These are phyloP conservation scores for Mohoua ochrocephala DNA, from an alignment of 2,113 vertebrate species.

Conservation along the genomic window DNA sequence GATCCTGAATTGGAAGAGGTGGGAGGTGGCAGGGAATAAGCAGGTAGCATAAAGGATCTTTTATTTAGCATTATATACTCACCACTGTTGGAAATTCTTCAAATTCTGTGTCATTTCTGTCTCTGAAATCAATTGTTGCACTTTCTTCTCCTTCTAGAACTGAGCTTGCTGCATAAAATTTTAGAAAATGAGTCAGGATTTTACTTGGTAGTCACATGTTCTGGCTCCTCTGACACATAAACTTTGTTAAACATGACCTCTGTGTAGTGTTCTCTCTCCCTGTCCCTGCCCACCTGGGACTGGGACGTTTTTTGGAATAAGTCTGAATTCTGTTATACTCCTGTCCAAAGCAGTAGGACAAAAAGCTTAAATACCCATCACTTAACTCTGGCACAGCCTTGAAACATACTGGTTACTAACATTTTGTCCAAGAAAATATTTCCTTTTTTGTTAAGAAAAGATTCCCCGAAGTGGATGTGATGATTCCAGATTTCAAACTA, in stretches of 20 bases:
- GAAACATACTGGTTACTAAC: background rate
- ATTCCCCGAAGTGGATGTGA: background rate
- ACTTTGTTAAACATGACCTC: background rate
- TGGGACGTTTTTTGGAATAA: background rate
- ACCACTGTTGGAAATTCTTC: constrained; percentile 28
- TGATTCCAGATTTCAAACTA: background rate
- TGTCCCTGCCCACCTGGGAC: background rate
- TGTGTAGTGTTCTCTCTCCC: background rate
- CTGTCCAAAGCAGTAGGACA: background rate
- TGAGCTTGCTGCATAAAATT: constrained; percentile 35
- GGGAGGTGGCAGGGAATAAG: background rate
- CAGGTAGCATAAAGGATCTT: background rate
- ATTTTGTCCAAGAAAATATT: background rate
- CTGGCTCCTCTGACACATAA: background rate
- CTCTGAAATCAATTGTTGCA: background rate
- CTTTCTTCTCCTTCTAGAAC: constrained; percentile 51
- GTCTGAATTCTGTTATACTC: background rate
- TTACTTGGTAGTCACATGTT: background rate
- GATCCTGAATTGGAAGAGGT: background rate
- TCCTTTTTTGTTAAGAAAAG: background rate
- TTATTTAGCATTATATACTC: background rate
- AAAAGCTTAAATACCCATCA: background rate
- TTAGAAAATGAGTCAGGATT: background rate
- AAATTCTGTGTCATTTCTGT: background rate
- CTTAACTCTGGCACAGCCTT: background rate